These are phyloP conservation scores for Perizoma flavofasciatum DNA, from an alignment of 2,888 invertebrate species.

Conservation along the genomic window DNA sequence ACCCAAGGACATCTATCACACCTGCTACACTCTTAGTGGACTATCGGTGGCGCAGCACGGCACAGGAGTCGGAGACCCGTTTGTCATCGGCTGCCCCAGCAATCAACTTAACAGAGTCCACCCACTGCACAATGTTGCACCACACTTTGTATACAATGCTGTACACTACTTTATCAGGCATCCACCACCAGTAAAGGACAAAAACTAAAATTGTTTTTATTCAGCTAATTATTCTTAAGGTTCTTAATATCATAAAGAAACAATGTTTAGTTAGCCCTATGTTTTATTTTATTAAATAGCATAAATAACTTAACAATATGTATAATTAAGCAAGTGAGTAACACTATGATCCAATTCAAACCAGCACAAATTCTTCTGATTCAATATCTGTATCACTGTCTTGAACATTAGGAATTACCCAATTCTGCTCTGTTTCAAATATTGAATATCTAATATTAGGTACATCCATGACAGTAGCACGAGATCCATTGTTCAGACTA, in stretches of 20 bases:
- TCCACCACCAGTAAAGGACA: slow-evolving; percentile 74
- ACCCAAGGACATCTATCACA: slow-evolving; percentile 96
- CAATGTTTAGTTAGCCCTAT: slow-evolving; percentile 12
- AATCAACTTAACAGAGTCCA: slow-evolving; percentile 91
- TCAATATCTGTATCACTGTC: slow-evolving; percentile 87
- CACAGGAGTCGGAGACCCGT: slow-evolving; percentile 71
- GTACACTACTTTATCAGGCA: slow-evolving; percentile 78
- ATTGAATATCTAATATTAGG: slow-evolving; percentile 82
- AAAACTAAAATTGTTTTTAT: slow-evolving; percentile 50
- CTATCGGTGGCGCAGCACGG: slow-evolving; percentile 95
- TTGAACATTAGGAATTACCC: slow-evolving; percentile 72
- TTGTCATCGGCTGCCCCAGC: slow-evolving; percentile 85
- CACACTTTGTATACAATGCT: slow-evolving; percentile 82
- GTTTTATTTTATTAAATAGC: slow-evolving; percentile 29
- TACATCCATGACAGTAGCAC: slow-evolving; percentile 83
- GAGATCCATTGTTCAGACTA: slow-evolving; percentile 89
- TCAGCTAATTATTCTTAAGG: slow-evolving; percentile 7
- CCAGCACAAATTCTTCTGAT: slow-evolving; percentile 89
- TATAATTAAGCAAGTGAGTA: slow-evolving; percentile 28
- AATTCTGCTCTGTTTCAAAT: slow-evolving; percentile 81
- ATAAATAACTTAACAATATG: slow-evolving; percentile 39
- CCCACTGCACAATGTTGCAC: slow-evolving; percentile 92
- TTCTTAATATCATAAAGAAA: slow-evolving; percentile 8
- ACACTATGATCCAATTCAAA: slow-evolving; percentile 49
- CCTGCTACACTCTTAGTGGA: slow-evolving; percentile 98